A percentile compares a stretch with the other conserved stretches of the same genome.
phyloP scores from a whole-genome alignment of 1,140 invertebrate genomes.

The Atta texana region DNA sequence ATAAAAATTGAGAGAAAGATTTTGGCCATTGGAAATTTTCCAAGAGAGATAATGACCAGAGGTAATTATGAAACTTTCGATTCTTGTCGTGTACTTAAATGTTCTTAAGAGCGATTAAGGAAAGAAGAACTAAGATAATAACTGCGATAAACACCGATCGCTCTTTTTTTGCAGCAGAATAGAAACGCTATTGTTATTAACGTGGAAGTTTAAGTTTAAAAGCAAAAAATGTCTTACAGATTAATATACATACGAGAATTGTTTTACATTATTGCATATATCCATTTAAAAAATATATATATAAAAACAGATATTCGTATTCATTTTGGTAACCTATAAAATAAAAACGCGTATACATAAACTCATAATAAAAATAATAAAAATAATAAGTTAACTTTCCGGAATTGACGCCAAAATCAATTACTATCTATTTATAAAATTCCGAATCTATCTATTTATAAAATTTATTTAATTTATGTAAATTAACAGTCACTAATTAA shows the following conservation, averaged over 20 bases:
- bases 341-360: not conserved
- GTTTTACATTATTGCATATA: not conserved
- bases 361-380: not conserved
- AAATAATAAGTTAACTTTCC: not conserved
- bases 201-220: not conserved
- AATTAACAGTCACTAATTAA: too few relatives aligned
- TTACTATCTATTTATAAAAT: too few relatives aligned
- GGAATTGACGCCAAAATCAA: too few relatives aligned
- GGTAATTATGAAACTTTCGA: constrained; percentile 30
- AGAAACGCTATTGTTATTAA: not conserved
- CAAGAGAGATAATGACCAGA: not conserved
- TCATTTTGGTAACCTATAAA: not conserved
- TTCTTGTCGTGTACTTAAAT: not conserved
- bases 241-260: not conserved
- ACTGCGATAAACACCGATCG: not conserved
- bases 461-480: too few relatives aligned
- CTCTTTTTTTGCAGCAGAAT: not conserved
- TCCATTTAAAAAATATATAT: not conserved
- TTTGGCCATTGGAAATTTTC: not conserved
- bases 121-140: constrained; percentile 5
- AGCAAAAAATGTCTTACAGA: not conserved
- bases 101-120: constrained; percentile 37
- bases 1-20: not conserved
- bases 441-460: too few relatives aligned
- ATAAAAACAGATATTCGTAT: not conserved